These are phyloP conservation scores for Octonoba sinensis DNA, from an alignment of 2,888 invertebrate genomes.

Conservation along the genomic window DNA sequence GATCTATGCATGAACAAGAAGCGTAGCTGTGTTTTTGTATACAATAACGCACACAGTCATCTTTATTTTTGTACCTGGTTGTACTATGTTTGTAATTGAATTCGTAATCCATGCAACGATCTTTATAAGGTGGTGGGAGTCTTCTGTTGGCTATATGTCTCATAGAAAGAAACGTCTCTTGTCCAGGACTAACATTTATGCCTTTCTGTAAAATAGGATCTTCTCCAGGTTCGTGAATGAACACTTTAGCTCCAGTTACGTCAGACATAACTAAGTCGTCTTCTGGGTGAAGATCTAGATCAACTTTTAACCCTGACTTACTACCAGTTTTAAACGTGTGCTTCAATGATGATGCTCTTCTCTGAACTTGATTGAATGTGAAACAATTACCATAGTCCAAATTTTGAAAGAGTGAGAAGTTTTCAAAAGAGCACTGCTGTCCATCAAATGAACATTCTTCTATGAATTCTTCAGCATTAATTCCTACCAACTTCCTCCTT, in stretches of 20 bases:
- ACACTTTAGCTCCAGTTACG: slow-evolving; percentile 61
- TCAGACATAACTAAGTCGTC: slow-evolving; percentile 62
- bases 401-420: slow-evolving; percentile 9
- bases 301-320: slow-evolving; percentile 39
- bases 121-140: slow-evolving; percentile 65
- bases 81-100: too few species aligned
- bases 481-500: not conserved
- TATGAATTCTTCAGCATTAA: slow-evolving; percentile 3
- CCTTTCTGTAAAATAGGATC: slow-evolving; percentile 32
- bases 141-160: not conserved
- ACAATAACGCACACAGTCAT: slow-evolving; percentile 16
- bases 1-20: slow-evolving; percentile 35
- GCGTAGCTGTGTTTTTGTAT: slow-evolving; percentile 20
- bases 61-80: not conserved
- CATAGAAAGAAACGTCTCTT: slow-evolving; percentile 25
- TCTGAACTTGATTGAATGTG: slow-evolving; percentile 11
- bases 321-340: not conserved
- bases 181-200: slow-evolving; percentile 28
- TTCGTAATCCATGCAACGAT: slow-evolving; percentile 57
- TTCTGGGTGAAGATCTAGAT: slow-evolving; percentile 44
- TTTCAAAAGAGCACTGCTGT: not conserved
- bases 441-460: slow-evolving; percentile 21
- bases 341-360: not conserved
- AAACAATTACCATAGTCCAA: slow-evolving; percentile 40
- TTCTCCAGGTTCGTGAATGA: slow-evolving; percentile 63